Conservation (phyloP, 2,797 vertebrate species). For the Poliocrania exsul region DNA sequence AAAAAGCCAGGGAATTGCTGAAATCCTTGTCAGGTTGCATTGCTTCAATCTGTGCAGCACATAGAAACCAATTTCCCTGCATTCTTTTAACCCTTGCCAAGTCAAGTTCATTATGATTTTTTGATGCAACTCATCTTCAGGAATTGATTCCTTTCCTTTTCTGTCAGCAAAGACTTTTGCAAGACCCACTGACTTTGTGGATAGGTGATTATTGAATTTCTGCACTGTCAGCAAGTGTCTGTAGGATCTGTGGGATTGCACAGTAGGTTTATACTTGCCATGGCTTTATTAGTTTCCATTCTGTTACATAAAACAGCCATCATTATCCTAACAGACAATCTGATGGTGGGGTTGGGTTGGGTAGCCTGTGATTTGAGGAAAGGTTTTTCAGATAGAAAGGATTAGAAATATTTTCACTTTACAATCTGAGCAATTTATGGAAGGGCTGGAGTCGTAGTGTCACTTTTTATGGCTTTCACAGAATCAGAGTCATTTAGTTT, state of each 20-base stretch:
- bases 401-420: background rate
- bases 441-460: background rate
- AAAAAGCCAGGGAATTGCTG: background rate
- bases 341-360: background rate
- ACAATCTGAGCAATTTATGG: background rate
- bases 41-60: background rate
- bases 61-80: background rate
- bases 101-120: background rate
- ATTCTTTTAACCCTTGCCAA: background rate
- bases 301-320: background rate
- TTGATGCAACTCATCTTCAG: background rate
- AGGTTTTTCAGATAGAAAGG: background rate
- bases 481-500: background rate
- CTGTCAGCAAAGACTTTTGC: background rate
- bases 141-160: background rate
- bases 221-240: background rate
- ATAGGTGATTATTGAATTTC: background rate
- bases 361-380: background rate
- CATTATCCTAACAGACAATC: accelerated
- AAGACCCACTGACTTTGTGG: background rate
- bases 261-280: background rate
- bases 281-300: background rate
- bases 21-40: background rate
- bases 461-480: background rate
- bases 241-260: background rate